phyloP scores from a whole-genome alignment of 2,797 vertebrate genomes.

The Stomatorhinus walkeri region DNA sequence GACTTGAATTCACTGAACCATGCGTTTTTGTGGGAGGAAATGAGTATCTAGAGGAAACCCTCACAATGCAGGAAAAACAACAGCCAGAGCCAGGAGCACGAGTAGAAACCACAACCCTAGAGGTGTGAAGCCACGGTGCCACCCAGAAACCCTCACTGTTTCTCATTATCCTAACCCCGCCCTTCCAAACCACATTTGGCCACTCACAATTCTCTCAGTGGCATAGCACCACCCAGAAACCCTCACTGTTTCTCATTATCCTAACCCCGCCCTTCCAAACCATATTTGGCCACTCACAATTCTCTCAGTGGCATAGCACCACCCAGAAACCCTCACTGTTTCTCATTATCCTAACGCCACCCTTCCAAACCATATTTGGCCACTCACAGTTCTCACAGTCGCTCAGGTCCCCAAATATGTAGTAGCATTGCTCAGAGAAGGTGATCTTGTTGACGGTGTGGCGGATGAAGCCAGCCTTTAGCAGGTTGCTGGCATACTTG shows the following conservation, averaged over 20 bases:
- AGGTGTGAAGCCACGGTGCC: background rate
- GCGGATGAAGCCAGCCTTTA: constrained; percentile 95
- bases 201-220: constrained; percentile 80
- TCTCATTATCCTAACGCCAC: background rate
- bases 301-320: constrained; percentile 73
- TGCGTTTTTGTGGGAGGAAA: background rate
- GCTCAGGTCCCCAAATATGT: constrained; percentile 93
- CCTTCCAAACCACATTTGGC: background rate
- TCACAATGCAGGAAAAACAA: background rate
- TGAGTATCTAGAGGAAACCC: background rate
- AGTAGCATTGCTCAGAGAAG: constrained; percentile 98
- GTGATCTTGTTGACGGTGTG: constrained; percentile 99
- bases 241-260: background rate
- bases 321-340: background rate
- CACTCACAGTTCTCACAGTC: constrained; percentile 80
- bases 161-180: background rate
- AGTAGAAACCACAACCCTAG: background rate
- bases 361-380: background rate
- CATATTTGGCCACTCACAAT: constrained; percentile 48
- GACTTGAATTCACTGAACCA: background rate
- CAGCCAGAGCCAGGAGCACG: background rate
- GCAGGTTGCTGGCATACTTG: constrained; percentile 94
- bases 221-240: constrained; percentile 56
- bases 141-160: background rate
- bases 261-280: background rate